These are phyloP conservation scores for Holothuria leucospilota DNA, from an alignment of 53 echinoderm and acorn worm genomes.

Conservation along the genomic window DNA sequence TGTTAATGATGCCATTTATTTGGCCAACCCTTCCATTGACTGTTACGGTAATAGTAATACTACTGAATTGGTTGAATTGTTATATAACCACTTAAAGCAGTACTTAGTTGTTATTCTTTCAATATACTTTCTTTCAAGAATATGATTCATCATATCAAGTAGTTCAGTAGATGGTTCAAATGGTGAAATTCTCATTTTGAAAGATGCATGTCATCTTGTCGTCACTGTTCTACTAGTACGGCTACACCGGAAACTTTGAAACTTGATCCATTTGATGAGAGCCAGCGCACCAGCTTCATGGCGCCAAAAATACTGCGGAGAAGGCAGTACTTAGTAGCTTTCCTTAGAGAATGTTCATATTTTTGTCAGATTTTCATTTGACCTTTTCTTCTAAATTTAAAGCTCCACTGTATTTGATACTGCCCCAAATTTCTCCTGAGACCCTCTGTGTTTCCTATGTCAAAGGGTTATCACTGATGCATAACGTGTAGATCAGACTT, in stretches of 20 bases:
- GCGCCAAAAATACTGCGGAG: neutral
- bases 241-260: slow-evolving; percentile 1
- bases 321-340: neutral
- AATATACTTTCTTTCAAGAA: too few relatives aligned
- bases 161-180: too few relatives aligned
- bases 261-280: neutral
- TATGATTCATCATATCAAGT: too few relatives aligned
- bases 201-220: too few relatives aligned
- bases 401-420: neutral
- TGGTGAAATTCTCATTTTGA: too few relatives aligned
- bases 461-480: neutral
- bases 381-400: slow-evolving; percentile 30
- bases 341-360: slow-evolving; percentile 7
- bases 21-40: too few relatives aligned
- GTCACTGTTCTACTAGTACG: neutral
- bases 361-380: neutral
- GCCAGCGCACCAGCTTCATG: neutral
- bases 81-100: too few relatives aligned
- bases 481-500: neutral
- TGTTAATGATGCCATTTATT: too few relatives aligned
- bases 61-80: too few relatives aligned
- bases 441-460: slow-evolving; percentile 5
- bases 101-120: too few relatives aligned
- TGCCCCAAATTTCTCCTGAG: slow-evolving; percentile 21
- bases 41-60: too few relatives aligned